Evolutionary conservation across 2,888 invertebrate genomes (phyloP).

Genomic region (Ophraella communa): DNA sequence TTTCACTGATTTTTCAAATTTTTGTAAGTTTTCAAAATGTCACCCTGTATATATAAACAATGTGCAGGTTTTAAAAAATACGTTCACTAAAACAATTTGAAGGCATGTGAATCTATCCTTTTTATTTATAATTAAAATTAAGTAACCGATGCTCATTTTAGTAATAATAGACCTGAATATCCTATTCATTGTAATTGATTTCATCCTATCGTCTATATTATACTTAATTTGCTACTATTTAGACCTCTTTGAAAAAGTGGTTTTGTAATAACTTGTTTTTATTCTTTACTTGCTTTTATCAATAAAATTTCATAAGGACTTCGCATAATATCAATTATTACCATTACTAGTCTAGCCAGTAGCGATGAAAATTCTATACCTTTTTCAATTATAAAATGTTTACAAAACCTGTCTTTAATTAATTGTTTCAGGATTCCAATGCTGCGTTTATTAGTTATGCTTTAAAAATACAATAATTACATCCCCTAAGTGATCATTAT

Average conservation of each 20-base stretch:
- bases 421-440: conserved; percentile 21
- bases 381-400: conserved; percentile 13
- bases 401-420: conserved; percentile 14
- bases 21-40: too few relatives aligned
- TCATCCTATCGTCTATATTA: not conserved
- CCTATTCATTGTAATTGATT: not conserved
- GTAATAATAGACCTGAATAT: too few relatives aligned
- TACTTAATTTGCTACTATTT: not conserved
- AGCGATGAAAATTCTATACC: not conserved
- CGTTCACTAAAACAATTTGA: too few relatives aligned
- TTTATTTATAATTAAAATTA: not conserved
- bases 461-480: conserved; percentile 25
- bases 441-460: conserved; percentile 26
- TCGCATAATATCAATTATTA: conserved; percentile 8
- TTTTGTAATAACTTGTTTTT: not conserved
- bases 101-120: not conserved
- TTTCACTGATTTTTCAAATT: too few relatives aligned
- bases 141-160: too few relatives aligned
- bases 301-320: not conserved
- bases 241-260: not conserved
- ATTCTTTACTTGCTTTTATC: not conserved
- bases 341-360: conserved; percentile 6
- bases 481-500: conserved; percentile 17
- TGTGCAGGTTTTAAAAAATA: too few relatives aligned
- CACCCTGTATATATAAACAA: too few relatives aligned